phyloP scores from a whole-genome alignment of 2,888 invertebrate genomes.

The Stenodema calcarata region DNA sequence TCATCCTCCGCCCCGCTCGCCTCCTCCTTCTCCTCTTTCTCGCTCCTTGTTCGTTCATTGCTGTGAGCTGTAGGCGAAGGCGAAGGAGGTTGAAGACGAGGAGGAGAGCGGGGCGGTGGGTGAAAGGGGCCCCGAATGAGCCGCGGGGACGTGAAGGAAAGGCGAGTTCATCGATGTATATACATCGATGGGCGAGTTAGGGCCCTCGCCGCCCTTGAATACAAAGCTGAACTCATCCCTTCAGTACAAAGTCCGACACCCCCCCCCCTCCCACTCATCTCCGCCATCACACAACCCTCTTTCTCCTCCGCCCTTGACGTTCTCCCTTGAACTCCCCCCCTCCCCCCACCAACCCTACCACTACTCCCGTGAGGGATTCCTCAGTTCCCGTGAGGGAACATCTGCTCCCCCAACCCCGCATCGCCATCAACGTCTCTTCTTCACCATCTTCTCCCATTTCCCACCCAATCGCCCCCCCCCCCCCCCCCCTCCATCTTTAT shows the following conservation, averaged over 20 bases:
- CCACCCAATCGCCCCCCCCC: too few relatives aligned
- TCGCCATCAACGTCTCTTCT: too few relatives aligned
- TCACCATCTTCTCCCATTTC: too few relatives aligned
- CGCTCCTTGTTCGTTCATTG: neutral
- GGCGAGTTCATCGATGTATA: neutral
- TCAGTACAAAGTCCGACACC: conserved; percentile 13
- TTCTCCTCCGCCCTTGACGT: neutral
- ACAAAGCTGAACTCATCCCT: conserved; percentile 29
- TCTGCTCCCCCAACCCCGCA: too few relatives aligned
- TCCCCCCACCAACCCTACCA: neutral
- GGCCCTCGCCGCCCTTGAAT: conserved; percentile 9
- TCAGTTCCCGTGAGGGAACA: too few relatives aligned
- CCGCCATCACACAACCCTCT: neutral
- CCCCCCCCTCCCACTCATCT: neutral
- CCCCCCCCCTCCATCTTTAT: too few relatives aligned
- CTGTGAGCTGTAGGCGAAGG: neutral
- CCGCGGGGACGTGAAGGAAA: neutral
- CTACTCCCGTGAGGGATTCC: too few relatives aligned
- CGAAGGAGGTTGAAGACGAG: neutral
- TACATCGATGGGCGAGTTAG: conserved; percentile 11
- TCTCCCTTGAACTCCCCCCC: neutral
- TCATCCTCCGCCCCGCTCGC: neutral
- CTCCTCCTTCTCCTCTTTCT: neutral
- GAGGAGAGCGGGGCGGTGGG: neutral
- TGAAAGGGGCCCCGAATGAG: neutral